These are phyloP conservation scores for Athalia circularis DNA, from an alignment of 2,888 invertebrate genomes.

Conservation along the genomic window DNA sequence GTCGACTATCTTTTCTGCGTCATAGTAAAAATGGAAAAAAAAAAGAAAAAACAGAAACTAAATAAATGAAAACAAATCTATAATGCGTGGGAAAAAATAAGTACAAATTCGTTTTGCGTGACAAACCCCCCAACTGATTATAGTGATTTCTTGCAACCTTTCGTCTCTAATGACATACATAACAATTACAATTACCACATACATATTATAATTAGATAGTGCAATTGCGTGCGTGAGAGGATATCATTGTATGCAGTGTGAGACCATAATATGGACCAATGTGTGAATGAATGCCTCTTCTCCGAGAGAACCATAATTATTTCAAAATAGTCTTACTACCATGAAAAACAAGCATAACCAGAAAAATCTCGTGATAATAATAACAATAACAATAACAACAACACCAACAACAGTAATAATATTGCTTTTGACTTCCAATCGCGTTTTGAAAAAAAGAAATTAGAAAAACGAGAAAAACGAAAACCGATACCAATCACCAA, in stretches of 20 bases:
- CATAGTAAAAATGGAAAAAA: slow-evolving; percentile 49
- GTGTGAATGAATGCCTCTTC: slow-evolving; percentile 69
- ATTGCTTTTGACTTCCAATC: slow-evolving; percentile 61
- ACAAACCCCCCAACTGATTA: slow-evolving; percentile 62
- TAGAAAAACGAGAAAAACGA: neutral
- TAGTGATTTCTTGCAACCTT: slow-evolving; percentile 58
- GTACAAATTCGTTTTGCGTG: slow-evolving; percentile 72
- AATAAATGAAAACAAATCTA: neutral
- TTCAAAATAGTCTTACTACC: slow-evolving; percentile 55
- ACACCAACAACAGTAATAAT: too few relatives aligned
- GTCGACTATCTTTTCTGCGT: slow-evolving; percentile 33
- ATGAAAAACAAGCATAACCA: slow-evolving; percentile 49
- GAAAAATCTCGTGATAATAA: too few relatives aligned
- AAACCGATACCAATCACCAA: neutral
- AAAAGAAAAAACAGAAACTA: neutral
- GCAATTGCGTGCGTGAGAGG: slow-evolving; percentile 70
- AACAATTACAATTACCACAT: slow-evolving; percentile 61
- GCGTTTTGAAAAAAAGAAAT: slow-evolving; percentile 1
- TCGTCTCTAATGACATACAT: neutral
- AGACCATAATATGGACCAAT: slow-evolving; percentile 68
- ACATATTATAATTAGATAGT: slow-evolving; percentile 69
- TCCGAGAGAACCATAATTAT: slow-evolving; percentile 58
- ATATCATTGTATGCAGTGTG: slow-evolving; percentile 60
- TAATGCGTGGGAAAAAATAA: slow-evolving; percentile 57
- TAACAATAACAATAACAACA: too few relatives aligned